These are phyloP conservation scores for Panthera uncia DNA, from an alignment of 2,113 vertebrate genomes.

Conservation along the genomic window DNA sequence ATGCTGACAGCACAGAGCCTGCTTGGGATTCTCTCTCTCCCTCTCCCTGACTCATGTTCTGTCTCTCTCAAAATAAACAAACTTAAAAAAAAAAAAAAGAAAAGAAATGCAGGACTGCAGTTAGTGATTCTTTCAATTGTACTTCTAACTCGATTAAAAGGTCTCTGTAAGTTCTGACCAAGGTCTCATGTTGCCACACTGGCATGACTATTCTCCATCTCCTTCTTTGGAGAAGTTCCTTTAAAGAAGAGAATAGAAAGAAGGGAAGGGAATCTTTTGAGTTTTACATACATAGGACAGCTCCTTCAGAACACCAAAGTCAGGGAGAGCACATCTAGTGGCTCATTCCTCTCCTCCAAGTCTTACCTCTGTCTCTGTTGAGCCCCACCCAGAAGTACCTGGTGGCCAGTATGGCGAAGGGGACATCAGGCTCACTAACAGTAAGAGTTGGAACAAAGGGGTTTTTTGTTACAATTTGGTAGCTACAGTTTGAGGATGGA, in stretches of 20 bases:
- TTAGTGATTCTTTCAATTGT: not conserved
- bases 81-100: too few species aligned
- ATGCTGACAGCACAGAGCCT: too few species aligned
- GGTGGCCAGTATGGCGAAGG: not conserved
- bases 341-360: too few species aligned
- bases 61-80: too few species aligned
- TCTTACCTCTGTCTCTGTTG: not conserved
- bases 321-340: not conserved
- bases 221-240: not conserved
- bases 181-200: not conserved
- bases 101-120: not conserved
- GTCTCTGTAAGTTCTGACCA: not conserved
- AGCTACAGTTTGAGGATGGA: not conserved
- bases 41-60: too few species aligned
- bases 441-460: not conserved
- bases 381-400: not conserved
- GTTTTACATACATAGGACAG: not conserved
- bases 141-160: not conserved
- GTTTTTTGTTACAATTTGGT: not conserved
- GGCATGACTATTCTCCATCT: not conserved
- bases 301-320: not conserved
- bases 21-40: too few species aligned
- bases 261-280: not conserved
- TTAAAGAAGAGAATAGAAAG: not conserved
- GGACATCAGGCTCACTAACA: not conserved